phyloP scores from a whole-genome alignment of 1,140 invertebrate species.

The Drosophila auraria region DNA sequence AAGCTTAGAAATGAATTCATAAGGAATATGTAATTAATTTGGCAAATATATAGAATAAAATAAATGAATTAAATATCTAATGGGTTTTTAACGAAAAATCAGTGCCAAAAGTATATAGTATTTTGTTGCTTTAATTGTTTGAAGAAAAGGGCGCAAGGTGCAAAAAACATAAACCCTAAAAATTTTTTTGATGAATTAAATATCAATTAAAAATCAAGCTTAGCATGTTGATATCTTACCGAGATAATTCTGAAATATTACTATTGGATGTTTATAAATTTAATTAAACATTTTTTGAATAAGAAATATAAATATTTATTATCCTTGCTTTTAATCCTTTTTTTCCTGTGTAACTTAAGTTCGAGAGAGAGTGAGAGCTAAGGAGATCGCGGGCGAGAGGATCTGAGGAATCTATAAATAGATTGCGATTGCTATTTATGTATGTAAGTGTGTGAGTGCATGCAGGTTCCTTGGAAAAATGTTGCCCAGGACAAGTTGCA shows the following conservation, averaged over 20 bases:
- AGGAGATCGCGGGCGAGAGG: conserved; percentile 29
- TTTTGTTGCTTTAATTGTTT: too few species aligned
- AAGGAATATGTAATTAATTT: background rate
- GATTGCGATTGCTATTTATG: conserved; percentile 33
- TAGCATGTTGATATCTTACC: too few species aligned
- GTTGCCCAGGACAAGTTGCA: conserved; percentile 51
- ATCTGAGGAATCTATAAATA: conserved; percentile 65
- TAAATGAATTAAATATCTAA: background rate
- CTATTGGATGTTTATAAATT: too few species aligned
- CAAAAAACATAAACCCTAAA: too few species aligned
- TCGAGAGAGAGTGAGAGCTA: conserved; percentile 33
- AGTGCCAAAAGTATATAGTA: too few species aligned
- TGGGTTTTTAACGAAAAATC: background rate
- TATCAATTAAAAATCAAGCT: too few species aligned
- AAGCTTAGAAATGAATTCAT: conserved; percentile 37
- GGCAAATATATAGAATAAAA: too few species aligned
- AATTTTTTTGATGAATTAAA: too few species aligned
- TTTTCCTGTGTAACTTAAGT: conserved; percentile 52
- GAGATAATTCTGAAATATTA: too few species aligned
- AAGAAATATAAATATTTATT: too few species aligned
- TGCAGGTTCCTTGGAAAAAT: conserved; percentile 80
- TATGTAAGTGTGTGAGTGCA: conserved; percentile 24
- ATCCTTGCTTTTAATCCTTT: background rate
- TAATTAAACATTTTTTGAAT: too few species aligned
- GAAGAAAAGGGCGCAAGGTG: too few species aligned